Conservation (phyloP, 1,140 invertebrate genomes). For the Hypsibius dujardini region DNA sequence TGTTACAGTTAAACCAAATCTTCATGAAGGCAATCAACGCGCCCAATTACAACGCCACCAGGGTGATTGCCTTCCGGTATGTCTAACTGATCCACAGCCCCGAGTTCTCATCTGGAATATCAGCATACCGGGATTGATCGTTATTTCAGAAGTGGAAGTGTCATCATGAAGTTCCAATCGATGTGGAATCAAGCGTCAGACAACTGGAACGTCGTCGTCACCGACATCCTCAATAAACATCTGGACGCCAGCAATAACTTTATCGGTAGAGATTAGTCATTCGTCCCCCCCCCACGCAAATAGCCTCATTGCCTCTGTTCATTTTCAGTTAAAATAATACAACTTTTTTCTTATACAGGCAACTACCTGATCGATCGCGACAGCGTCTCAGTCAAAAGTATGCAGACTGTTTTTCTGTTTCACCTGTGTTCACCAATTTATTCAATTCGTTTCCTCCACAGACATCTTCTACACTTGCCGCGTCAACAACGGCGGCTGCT, state of each 20-base stretch:
- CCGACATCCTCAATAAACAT: background rate
- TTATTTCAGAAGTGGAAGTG: background rate
- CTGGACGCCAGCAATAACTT: constrained; percentile 14
- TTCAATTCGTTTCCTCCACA: background rate
- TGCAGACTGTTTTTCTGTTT: background rate
- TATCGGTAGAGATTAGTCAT: constrained; percentile 3
- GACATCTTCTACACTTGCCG: constrained; percentile 14
- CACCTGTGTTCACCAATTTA: background rate
- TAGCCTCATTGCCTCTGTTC: too few species aligned
- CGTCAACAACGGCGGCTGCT: constrained; percentile 9
- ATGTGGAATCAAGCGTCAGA: constrained; percentile 11
- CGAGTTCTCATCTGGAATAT: background rate
- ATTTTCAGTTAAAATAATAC: background rate
- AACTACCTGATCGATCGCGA: constrained; percentile 12
- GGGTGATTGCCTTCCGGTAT: background rate
- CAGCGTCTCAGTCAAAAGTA: background rate
- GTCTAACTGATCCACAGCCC: background rate
- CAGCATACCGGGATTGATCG: background rate
- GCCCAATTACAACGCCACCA: background rate
- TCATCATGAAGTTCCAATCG: background rate
- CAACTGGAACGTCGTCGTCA: constrained; percentile 4
- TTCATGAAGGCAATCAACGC: background rate
- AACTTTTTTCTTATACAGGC: background rate
- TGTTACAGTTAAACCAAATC: background rate
- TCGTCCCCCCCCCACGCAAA: too few species aligned